Evolutionary conservation across 2,113 vertebrate genomes (phyloP).

Genomic region (Emberiza fucata): DNA sequence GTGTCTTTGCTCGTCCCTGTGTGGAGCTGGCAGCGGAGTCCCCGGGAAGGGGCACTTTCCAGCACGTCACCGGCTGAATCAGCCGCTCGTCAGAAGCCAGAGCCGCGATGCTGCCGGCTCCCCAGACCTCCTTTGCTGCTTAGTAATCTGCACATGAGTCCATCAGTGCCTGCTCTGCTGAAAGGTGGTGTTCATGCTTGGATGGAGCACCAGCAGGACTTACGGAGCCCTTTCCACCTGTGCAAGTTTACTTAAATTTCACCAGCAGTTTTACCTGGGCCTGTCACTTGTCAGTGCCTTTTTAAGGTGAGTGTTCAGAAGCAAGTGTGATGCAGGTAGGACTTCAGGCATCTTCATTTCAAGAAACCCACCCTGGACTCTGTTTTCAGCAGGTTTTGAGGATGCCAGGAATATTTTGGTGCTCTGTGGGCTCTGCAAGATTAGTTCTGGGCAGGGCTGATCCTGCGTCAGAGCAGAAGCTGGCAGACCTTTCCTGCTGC

Average conservation of each 20-base stretch:
- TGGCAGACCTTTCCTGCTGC: neutral
- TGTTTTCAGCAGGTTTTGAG: neutral
- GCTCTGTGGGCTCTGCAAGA: neutral
- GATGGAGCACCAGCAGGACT: neutral
- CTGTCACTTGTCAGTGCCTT: neutral
- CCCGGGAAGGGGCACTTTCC: neutral
- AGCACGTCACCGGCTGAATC: neutral
- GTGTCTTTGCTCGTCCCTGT: neutral
- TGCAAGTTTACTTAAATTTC: neutral
- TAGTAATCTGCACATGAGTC: neutral
- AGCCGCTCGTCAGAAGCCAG: neutral
- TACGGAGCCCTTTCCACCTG: neutral
- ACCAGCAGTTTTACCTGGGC: neutral
- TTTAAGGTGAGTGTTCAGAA: neutral
- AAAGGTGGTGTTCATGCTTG: neutral
- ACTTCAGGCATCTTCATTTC: neutral
- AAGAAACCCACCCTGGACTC: neutral
- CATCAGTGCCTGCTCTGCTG: neutral
- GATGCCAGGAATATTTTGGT: neutral
- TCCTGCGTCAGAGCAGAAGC: neutral
- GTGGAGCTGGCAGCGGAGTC: neutral
- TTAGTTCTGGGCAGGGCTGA: neutral
- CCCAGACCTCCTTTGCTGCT: neutral
- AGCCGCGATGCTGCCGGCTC: neutral
- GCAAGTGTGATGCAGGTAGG: neutral